phyloP scores from a whole-genome alignment of 2,888 invertebrate genomes.

The Scaptomyza parva region DNA sequence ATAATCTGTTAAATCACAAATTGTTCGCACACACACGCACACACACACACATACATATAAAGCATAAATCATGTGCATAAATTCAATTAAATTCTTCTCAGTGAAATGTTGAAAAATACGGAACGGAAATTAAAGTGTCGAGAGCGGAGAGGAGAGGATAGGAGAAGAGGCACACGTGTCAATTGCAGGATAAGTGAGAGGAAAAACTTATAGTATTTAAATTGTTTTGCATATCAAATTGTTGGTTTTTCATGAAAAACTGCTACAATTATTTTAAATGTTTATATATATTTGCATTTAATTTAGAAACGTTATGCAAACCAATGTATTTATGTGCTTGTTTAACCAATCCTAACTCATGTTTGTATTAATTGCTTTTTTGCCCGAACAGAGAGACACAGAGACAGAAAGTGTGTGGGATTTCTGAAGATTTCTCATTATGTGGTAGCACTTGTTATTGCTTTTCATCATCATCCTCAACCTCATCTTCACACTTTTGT shows the following conservation, averaged over 20 bases:
- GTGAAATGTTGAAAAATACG: constrained; percentile 5
- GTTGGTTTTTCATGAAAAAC: too few relatives aligned
- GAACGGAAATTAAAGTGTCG: background rate
- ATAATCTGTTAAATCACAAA: constrained; percentile 65
- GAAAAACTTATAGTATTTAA: background rate
- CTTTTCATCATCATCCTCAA: constrained; percentile 10
- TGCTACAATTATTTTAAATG: too few relatives aligned
- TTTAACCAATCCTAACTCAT: background rate
- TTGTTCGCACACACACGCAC: constrained; percentile 29
- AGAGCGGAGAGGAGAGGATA: background rate
- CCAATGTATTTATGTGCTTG: background rate
- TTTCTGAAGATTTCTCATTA: constrained; percentile 5
- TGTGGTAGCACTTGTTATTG: constrained; percentile 11
- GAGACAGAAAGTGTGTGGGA: too few relatives aligned
- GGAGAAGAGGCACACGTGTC: constrained; percentile 3
- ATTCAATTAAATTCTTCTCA: constrained; percentile 47
- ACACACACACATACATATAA: background rate
- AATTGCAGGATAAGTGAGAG: constrained; percentile 13
- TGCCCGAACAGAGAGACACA: too few relatives aligned
- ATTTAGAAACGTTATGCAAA: too few relatives aligned
- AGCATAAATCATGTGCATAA: constrained; percentile 64
- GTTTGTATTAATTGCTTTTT: background rate
- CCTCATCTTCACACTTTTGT: background rate
- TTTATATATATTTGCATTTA: too few relatives aligned
- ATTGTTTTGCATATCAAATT: constrained; percentile 4